Evolutionary conservation across 2,113 vertebrate genomes (phyloP), one percentile per base, ranked within the genome.

Genomic region (Scalopus aquaticus): DNA sequence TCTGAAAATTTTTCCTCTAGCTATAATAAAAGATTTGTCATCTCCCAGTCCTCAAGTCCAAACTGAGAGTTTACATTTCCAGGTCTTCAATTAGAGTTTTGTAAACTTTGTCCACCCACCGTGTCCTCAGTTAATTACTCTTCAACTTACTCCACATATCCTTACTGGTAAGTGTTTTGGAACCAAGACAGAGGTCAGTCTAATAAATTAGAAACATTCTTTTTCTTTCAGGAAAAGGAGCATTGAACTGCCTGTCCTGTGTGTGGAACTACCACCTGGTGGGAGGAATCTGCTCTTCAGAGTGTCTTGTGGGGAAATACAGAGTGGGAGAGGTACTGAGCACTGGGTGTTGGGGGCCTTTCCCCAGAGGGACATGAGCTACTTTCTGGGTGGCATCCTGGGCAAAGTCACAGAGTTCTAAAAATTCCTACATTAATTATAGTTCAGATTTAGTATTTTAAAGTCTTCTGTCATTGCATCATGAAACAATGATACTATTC

Each of bases 281-380:
- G 62, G 49, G 70, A 51, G 98, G 98, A 96, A 98, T 99, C 77
- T 99, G 99, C 97, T 56, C 7, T 15, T 98, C 98, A 0, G 97
- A 98, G 19, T 99, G 99, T 94, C 90, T 98, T 0, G 42, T 98
- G n/a, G 99, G 99, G 89, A 96, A 98, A 92, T 99, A 99, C 88
- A 97, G 97, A 97, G 90, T 95, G 73, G 95, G 98, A 91, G 93
- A 99, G 98, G 98, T 99, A 98, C 35, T 84, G 86, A 13, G 42
- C 60, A 60, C 19, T 87, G 32, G 64, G n/a, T 77, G 28, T 80
- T 84, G 15, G 22, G 4, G 54, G 22, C 32, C 22, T 74, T 35
- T 62, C 7, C 1, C 32, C 30, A 39, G 60, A 35, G 7, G 8
- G 30, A 42, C 2, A 13, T 10, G 20, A 90, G 20, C n/a, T 77